Conservation (phyloP, 2,888 invertebrate genomes). For the Eristalis intricaria region DNA sequence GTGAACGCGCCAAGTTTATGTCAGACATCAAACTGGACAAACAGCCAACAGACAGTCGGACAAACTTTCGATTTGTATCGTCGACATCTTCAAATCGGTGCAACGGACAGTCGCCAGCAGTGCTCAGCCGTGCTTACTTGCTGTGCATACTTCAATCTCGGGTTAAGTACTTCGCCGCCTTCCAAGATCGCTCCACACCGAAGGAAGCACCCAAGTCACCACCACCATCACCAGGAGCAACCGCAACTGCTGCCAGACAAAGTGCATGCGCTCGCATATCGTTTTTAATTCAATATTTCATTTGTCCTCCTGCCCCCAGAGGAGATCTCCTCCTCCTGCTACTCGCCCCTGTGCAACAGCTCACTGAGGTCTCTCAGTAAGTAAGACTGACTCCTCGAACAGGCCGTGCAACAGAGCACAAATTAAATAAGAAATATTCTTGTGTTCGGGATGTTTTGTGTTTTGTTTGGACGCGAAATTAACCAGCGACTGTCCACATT, state of each 20-base stretch:
- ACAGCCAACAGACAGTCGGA: constrained; percentile 64
- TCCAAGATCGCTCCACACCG: background rate
- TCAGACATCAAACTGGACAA: constrained; percentile 55
- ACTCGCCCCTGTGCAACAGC: background rate
- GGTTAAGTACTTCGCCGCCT: constrained; percentile 40
- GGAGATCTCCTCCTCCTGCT: constrained; percentile 16
- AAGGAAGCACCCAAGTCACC: constrained; percentile 25
- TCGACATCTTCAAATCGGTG: constrained; percentile 60
- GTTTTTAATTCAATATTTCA: constrained; percentile 72
- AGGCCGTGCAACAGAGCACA: constrained; percentile 53
- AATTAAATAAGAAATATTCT: constrained; percentile 71
- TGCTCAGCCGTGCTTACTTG: constrained; percentile 20
- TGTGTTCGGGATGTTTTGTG: constrained; percentile 62
- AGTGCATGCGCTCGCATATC: constrained; percentile 66
- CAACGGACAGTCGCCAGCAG: constrained; percentile 53
- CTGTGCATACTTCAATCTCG: constrained; percentile 35
- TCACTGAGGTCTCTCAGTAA: background rate
- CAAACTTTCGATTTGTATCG: constrained; percentile 69
- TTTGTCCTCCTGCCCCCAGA: constrained; percentile 47
- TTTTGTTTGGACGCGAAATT: constrained; percentile 63
- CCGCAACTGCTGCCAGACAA: constrained; percentile 34
- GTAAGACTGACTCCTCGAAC: constrained; percentile 11
- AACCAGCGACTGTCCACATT: constrained; percentile 45
- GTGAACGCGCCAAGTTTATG: constrained; percentile 66
- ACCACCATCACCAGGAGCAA: background rate